Evolutionary conservation across 2,888 invertebrate species (phyloP).

Genomic region (Anoplius nigerrimus): DNA sequence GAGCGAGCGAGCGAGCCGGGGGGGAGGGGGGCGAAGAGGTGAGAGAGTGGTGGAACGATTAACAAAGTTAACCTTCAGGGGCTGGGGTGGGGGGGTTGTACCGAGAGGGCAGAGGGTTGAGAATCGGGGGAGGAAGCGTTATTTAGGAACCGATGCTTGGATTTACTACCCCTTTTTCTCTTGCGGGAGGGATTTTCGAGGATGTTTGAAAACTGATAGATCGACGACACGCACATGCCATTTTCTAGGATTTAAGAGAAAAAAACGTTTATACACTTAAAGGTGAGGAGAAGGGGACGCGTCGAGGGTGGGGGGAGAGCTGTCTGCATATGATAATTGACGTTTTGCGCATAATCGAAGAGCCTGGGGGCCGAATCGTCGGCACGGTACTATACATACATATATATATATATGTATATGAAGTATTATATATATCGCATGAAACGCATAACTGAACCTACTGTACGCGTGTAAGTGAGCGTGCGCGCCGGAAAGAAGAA

Average conservation of each 20-base stretch:
- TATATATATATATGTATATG: too few species aligned
- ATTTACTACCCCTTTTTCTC: constrained; percentile 44
- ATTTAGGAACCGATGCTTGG: constrained; percentile 12
- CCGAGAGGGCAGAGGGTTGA: constrained; percentile 20
- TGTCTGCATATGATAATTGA: constrained; percentile 65
- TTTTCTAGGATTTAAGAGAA: constrained; percentile 56
- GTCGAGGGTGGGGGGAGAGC: too few species aligned
- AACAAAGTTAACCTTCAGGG: too few species aligned
- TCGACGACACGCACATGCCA: constrained; percentile 60
- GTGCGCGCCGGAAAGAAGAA: too few species aligned
- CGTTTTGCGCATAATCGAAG: constrained; percentile 46
- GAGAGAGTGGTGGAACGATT: too few species aligned
- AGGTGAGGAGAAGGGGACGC: too few species aligned
- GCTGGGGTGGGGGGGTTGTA: constrained; percentile 32
- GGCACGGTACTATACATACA: neutral
- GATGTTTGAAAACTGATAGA: constrained; percentile 36
- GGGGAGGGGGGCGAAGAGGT: neutral
- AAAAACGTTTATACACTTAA: constrained; percentile 39
- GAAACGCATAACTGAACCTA: neutral
- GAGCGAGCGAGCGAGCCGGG: constrained; percentile 53
- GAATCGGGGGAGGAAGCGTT: too few species aligned
- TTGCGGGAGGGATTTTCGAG: constrained; percentile 28
- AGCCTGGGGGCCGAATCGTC: neutral
- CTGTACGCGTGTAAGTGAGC: neutral
- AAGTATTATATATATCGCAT: too few species aligned